Conservation (phyloP, 2,888 invertebrate genomes). For the Trimorus sp. region DNA sequence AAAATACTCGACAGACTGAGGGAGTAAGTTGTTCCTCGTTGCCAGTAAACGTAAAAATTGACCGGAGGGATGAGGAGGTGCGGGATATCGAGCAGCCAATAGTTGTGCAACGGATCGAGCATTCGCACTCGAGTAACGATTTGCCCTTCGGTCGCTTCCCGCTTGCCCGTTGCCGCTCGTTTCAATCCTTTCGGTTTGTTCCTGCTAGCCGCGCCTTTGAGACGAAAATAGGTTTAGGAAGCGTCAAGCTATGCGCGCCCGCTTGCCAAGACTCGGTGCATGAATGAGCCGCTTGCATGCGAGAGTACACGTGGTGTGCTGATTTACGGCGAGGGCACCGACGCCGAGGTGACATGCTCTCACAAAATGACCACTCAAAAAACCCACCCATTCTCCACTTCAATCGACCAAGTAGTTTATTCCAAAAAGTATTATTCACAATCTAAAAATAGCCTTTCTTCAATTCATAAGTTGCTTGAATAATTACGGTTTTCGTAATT, state of each 20-base stretch:
- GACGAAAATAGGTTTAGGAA: conserved; percentile 78
- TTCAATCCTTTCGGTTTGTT: conserved; percentile 50
- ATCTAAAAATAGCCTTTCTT: too few relatives aligned
- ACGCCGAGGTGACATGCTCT: conserved; percentile 25
- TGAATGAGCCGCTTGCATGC: conserved; percentile 78
- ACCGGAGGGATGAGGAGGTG: conserved; percentile 70
- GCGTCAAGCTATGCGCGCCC: conserved; percentile 74
- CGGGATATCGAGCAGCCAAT: too few relatives aligned
- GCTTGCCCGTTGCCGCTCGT: conserved; percentile 5
- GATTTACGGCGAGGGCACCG: conserved; percentile 74
- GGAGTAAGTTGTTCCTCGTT: too few relatives aligned
- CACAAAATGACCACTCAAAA: conserved; percentile 3
- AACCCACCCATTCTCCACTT: not conserved
- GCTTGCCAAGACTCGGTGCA: conserved; percentile 77
- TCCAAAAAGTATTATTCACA: too few relatives aligned
- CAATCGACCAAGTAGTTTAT: not conserved
- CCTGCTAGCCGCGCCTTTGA: conserved; percentile 69
- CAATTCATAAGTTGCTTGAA: too few relatives aligned
- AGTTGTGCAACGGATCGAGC: conserved; percentile 21
- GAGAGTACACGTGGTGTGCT: conserved; percentile 76
- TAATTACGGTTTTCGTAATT: too few relatives aligned
- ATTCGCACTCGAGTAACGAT: conserved; percentile 53
- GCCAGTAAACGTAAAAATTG: conserved; percentile 62
- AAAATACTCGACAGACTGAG: too few relatives aligned
- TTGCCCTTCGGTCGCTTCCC: not conserved